phyloP scores from a whole-genome alignment of 2,113 vertebrate genomes.

The Cromileptes altivelis region DNA sequence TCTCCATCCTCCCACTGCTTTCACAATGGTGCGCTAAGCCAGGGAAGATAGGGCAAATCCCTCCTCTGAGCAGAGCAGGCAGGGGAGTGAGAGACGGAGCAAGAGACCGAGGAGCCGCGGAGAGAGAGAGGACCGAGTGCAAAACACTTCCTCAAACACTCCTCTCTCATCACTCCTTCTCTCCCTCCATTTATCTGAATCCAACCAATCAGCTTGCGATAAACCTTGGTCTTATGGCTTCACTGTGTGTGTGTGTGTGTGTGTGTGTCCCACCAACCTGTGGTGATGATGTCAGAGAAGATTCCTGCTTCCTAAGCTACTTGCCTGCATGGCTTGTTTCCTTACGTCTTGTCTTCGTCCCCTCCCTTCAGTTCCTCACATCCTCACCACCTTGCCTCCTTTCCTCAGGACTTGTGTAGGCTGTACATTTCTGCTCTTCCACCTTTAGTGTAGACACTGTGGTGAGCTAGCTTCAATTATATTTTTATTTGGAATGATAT shows the following conservation, averaged over 20 bases:
- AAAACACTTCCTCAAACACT: conserved; percentile 62
- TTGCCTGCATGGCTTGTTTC: neutral
- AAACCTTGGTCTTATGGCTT: conserved; percentile 25
- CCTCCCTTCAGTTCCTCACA: neutral
- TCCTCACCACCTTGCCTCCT: neutral
- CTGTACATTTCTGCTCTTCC: neutral
- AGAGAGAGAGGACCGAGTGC: conserved; percentile 44
- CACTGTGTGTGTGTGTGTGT: neutral
- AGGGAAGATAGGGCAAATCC: conserved; percentile 82
- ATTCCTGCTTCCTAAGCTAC: conserved; percentile 29
- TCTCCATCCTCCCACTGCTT: conserved; percentile 82
- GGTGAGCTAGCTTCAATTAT: too few species aligned
- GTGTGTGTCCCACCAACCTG: conserved; percentile 29
- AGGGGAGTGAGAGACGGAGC: conserved; percentile 43
- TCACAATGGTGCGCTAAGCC: conserved; percentile 80
- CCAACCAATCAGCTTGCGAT: conserved; percentile 56
- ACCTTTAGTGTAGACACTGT: neutral
- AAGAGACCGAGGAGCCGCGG: conserved; percentile 28
- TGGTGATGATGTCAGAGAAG: conserved; percentile 35
- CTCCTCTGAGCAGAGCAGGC: conserved; percentile 76
- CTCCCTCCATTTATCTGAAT: conserved; percentile 51
- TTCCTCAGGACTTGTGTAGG: neutral
- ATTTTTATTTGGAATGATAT: neutral
- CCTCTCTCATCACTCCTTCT: conserved; percentile 55
- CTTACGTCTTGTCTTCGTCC: neutral